Conservation (phyloP, 2,797 vertebrate species). For the Semaprochilodus insignis region DNA sequence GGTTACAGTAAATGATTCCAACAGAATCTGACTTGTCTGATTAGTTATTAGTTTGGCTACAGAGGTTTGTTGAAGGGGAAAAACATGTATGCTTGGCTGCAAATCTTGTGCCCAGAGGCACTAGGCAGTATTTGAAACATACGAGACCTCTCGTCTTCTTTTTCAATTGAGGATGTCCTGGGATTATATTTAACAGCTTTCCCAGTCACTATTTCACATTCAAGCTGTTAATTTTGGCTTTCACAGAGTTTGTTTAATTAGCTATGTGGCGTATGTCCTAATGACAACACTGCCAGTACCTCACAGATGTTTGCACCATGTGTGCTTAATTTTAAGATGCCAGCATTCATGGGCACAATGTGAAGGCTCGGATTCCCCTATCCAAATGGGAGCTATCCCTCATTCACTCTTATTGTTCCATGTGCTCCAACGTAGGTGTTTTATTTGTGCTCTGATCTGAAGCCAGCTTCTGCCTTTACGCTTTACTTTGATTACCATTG, state of each 20-base stretch:
- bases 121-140: too few relatives aligned
- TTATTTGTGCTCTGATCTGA: not conserved
- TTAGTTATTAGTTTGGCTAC: too few relatives aligned
- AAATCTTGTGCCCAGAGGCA: too few relatives aligned
- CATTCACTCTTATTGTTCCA: not conserved
- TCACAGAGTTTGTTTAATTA: slow-evolving; percentile 15
- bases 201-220: not conserved
- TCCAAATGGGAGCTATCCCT: not conserved
- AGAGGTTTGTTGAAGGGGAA: too few relatives aligned
- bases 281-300: slow-evolving; percentile 7
- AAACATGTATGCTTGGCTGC: too few relatives aligned
- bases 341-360: slow-evolving; percentile 2
- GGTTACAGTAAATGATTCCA: too few relatives aligned
- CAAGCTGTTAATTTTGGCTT: slow-evolving; percentile 18
- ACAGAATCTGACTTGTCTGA: too few relatives aligned
- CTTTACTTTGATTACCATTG: not conserved
- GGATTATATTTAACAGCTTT: slow-evolving; percentile 7
- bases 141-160: not conserved
- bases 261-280: slow-evolving; percentile 4
- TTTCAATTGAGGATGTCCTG: not conserved
- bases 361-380: slow-evolving; percentile 6
- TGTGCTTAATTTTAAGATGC: slow-evolving; percentile 17
- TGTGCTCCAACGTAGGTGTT: not conserved
- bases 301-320: slow-evolving; percentile 32
- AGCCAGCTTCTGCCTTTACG: not conserved